phyloP scores from a whole-genome alignment of 2,888 invertebrate genomes.

The Melanargia galathea region DNA sequence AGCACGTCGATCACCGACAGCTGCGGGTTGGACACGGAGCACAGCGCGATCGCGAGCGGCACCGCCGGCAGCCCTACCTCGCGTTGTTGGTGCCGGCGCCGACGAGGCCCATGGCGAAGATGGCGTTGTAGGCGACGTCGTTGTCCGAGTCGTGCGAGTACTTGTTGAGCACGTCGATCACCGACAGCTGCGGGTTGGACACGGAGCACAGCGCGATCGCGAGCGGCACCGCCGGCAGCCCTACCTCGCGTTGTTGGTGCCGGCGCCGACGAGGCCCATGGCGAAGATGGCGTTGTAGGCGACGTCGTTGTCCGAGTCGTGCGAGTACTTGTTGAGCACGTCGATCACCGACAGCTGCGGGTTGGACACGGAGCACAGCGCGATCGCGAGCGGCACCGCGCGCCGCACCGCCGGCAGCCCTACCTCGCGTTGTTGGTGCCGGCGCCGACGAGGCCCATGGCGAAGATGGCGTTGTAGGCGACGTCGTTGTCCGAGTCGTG shows the following conservation, averaged over 20 bases:
- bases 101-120: constrained; percentile 98
- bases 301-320: constrained; percentile 98
- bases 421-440: constrained; percentile 78
- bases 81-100: constrained; percentile 78
- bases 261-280: constrained; percentile 93
- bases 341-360: constrained; percentile 98
- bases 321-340: constrained; percentile 99
- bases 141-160: constrained; percentile 99
- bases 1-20: constrained; percentile 97
- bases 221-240: constrained; percentile 96
- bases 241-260: constrained; percentile 76
- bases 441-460: constrained; percentile 94
- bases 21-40: constrained; percentile 98
- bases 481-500: constrained; percentile 99
- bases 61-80: constrained; percentile 88
- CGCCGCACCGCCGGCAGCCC: no score
- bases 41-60: constrained; percentile 96
- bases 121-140: constrained; percentile 99
- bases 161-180: constrained; percentile 98
- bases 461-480: constrained; percentile 98
- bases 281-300: constrained; percentile 99
- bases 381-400: constrained; percentile 98
- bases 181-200: constrained; percentile 97
- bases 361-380: constrained; percentile 97
- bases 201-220: constrained; percentile 97